phyloP scores from a whole-genome alignment of 2,113 vertebrate genomes.

The Eublepharis macularius region DNA sequence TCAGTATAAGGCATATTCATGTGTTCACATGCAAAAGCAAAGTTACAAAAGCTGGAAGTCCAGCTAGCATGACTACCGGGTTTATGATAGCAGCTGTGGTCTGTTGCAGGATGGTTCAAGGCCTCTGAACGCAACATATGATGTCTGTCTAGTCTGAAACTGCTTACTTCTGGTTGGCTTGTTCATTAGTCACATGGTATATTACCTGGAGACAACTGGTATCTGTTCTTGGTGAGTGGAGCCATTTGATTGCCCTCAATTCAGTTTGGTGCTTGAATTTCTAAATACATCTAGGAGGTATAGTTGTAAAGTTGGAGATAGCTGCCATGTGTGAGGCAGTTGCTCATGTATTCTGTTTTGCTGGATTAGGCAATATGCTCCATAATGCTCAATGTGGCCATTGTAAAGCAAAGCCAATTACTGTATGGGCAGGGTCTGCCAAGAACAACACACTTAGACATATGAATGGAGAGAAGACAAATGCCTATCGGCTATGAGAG shows the following conservation, averaged over 20 bases:
- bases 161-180: background rate
- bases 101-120: background rate
- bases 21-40: background rate
- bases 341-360: background rate
- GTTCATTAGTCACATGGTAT: background rate
- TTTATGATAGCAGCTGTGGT: background rate
- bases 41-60: background rate
- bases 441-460: slow-evolving; percentile 32
- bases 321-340: background rate
- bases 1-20: too few species aligned
- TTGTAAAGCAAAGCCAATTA: background rate
- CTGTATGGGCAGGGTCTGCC: background rate
- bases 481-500: slow-evolving; percentile 28
- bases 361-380: background rate
- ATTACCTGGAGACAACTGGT: background rate
- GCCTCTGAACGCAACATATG: background rate
- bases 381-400: background rate
- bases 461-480: slow-evolving; percentile 32
- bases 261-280: background rate
- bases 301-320: background rate
- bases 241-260: background rate
- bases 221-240: background rate
- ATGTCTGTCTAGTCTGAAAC: background rate
- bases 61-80: background rate
- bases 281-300: background rate